Base-by-base conservation (phyloP, 2,888 invertebrate species). In the Mellilla xanthometata region DNA sequence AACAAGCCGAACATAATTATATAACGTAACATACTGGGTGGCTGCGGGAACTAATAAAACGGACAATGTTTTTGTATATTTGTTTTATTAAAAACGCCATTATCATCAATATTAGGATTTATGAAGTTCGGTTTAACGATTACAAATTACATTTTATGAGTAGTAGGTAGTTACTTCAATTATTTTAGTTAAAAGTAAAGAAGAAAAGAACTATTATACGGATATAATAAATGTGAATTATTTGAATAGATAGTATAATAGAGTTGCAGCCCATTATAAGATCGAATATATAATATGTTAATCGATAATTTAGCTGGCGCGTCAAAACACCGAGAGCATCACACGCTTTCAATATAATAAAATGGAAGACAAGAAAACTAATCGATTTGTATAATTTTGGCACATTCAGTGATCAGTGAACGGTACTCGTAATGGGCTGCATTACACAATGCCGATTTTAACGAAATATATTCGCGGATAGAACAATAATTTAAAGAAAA, bases 81-180 rank as follows among this genome's bases (percentile, higher is more conserved):
- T 87, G 81, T 87, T 89, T 89, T 89, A 88, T 88, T 89, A 87
- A 89, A 89, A 89, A 87, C 89, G 88, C 88, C 88, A 88, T 89
- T 85, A 87, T 87, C 80, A 86, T 89, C 87, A 87, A 83, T 89
- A 88, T 89, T 88, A 89, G 87, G 89, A 89, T 86, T 88, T 87
- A 88, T 85, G 89, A 88, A 88, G 86, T 86, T 86, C 86, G 75
- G 87, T 88, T 85, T 87, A 88, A 87, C 87, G 85, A 85, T 87
- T 88, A 89, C 88, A 88, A 76, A 80, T 82, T 62, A 62, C 60
- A 62, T 48, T 73, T 86, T 84, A 89, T 81, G 88, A 86, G 86
- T 88, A 87, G 78, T 81, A 87, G 86, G 86, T 88, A 87, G 78
- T 85, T 86, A 87, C 65, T 81, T 81, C 81, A 85, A 84, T 79